These are phyloP conservation scores for Cheilosia scutellata DNA, from an alignment of 2,888 invertebrate species.

Conservation along the genomic window DNA sequence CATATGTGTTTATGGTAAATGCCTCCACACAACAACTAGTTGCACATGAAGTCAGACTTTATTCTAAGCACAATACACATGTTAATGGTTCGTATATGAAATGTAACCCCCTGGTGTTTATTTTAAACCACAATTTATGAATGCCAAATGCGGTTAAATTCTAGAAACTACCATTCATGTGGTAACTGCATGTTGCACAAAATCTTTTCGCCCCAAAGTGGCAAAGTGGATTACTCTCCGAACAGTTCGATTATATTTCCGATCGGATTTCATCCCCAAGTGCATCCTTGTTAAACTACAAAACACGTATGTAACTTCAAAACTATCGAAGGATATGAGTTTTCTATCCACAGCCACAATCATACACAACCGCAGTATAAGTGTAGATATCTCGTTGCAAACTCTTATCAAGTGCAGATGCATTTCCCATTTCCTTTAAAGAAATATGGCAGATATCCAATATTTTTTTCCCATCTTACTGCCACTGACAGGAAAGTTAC, in stretches of 20 bases:
- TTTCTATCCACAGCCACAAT: background rate
- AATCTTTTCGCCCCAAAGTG: background rate
- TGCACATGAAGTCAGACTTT: too few species aligned
- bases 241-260: conserved; percentile 3
- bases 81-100: too few species aligned
- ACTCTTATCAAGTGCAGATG: conserved; percentile 20
- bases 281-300: background rate
- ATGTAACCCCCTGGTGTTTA: too few species aligned
- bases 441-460: conserved; percentile 28
- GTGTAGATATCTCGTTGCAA: background rate
- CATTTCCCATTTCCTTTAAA: conserved; percentile 10
- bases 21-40: too few species aligned
- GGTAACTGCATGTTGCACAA: background rate
- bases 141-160: too few species aligned
- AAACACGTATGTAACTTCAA: background rate
- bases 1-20: too few species aligned
- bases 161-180: too few species aligned
- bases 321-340: background rate
- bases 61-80: too few species aligned
- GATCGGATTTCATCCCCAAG: background rate
- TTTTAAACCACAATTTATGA: too few species aligned
- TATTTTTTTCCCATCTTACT: background rate
- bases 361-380: background rate
- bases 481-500: background rate
- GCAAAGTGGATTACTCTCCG: background rate